Base-by-base conservation (phyloP, 2,888 invertebrate species). In the Brassicogethes aeneus region DNA sequence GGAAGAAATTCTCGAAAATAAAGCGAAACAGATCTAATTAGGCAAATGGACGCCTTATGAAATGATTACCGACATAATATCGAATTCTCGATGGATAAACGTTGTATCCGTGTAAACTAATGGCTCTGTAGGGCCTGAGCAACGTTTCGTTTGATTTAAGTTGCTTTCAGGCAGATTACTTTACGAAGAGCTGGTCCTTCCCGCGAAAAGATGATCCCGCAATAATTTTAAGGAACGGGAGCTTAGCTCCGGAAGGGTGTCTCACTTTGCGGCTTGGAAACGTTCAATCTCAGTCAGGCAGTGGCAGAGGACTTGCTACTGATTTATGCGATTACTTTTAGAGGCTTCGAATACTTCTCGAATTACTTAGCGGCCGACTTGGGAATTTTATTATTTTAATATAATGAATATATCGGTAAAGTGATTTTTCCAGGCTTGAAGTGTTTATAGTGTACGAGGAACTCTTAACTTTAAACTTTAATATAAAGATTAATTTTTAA, bases 141-240 rank as follows among this genome's bases (percentile, higher is more conserved):
- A 52, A 53, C 53, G 52, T 55, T 54, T 52, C 51, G 51, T 53
- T 55, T 58, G 57, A 60, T 59, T 60, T 59, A 60, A 57, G 58
- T 54, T 50, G 57, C 60, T 60, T 57, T 60, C 57, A 57, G 50
- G 52, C 54, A 57, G 57, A 60, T 60, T 59, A 57, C 55, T 51
- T 41, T 43, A 44, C 43, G 47, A 46, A 51, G 47, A 52, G 51
- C 23, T 7, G 23, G 23, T 23, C 23, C 23, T 23, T 5, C 48
- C 48, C 47, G 41, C 46, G 48, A 53, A 51, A 50, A 48, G 55
- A 54, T 55, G 54, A 54, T 55, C 52, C 53, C 17, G 47, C 52
- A 46, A 53, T 53, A 53, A 54, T 54, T 54, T n/a, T 51, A 54
- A 50, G 47, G 49, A 53, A 51, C 47, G 50, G 47, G 50, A 54